Percentiles rank a stretch among this genome's conserved stretches.
These are phyloP conservation scores for Leptinotarsa undecemlineata DNA, from an alignment of 1,140 invertebrate species.

Conservation along the genomic window DNA sequence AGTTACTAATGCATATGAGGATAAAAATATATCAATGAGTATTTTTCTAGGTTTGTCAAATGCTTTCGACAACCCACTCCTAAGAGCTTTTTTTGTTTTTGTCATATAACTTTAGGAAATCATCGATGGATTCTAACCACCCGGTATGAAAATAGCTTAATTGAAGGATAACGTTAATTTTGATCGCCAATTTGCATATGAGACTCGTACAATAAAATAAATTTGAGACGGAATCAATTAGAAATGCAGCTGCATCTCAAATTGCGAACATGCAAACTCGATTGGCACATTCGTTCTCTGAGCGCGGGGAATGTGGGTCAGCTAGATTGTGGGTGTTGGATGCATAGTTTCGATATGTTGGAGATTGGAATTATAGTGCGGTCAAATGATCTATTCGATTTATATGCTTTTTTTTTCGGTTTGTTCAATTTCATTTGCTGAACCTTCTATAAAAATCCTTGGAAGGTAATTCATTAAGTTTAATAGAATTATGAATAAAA, in stretches of 20 bases:
- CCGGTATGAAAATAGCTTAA: neutral
- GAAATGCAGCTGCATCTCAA: neutral
- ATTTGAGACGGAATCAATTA: neutral
- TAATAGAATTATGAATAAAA: too few relatives aligned
- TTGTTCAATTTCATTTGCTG: too few relatives aligned
- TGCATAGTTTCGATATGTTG: neutral
- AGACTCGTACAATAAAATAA: neutral
- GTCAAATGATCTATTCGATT: neutral
- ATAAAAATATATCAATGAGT: too few relatives aligned
- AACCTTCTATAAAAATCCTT: too few relatives aligned
- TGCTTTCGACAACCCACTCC: too few relatives aligned
- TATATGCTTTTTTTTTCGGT: too few relatives aligned
- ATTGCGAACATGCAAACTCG: constrained; percentile 2
- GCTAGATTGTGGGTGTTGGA: neutral
- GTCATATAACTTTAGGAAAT: too few relatives aligned
- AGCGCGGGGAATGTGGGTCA: neutral
- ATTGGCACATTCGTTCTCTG: constrained; percentile 2
- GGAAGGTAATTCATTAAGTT: too few relatives aligned
- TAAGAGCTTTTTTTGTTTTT: too few relatives aligned
- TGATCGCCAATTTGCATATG: neutral
- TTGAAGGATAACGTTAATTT: neutral
- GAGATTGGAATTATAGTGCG: neutral
- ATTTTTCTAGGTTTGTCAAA: too few relatives aligned
- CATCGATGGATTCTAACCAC: neutral
- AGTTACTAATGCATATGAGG: too few relatives aligned